A percentile compares a stretch with the other conserved stretches of the same genome.
These are phyloP conservation scores for Drosophila kanapiae DNA, from an alignment of 1,140 invertebrate genomes.

Conservation along the genomic window DNA sequence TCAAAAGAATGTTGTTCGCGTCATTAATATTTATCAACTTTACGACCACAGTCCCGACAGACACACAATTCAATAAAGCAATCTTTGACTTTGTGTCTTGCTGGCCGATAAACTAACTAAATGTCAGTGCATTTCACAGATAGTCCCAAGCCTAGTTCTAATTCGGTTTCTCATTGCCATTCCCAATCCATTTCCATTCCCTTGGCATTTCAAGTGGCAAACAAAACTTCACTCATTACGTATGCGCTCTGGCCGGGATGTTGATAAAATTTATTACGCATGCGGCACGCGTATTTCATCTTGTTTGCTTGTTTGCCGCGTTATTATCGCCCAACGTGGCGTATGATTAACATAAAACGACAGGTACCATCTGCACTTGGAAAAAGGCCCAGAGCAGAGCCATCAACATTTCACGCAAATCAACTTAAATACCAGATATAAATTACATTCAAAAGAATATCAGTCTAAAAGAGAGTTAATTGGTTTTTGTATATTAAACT, in stretches of 20 bases:
- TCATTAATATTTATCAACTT: conserved; percentile 32
- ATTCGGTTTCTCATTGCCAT: conserved; percentile 4
- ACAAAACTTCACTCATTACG: conserved; percentile 45
- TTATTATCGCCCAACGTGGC: conserved; percentile 82
- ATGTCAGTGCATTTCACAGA: conserved; percentile 39
- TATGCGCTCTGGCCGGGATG: conserved; percentile 27
- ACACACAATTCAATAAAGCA: conserved; percentile 33
- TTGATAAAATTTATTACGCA: conserved; percentile 80
- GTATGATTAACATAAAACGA: conserved; percentile 83
- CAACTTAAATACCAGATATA: background rate
- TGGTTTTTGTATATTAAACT: no score
- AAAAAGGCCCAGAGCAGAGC: background rate
- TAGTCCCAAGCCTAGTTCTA: conserved; percentile 41
- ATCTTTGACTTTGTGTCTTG: conserved; percentile 17
- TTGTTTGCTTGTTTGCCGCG: conserved; percentile 82
- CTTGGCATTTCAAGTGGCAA: conserved; percentile 49
- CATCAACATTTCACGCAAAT: background rate
- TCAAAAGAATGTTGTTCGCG: background rate
- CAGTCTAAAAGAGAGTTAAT: no score
- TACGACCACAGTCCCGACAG: background rate
- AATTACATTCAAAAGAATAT: background rate
- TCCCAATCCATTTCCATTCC: conserved; percentile 34
- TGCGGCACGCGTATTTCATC: conserved; percentile 81
- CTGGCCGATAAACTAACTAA: conserved; percentile 41
- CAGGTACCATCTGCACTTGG: conserved; percentile 34